Evolutionary conservation across 2,113 vertebrate genomes (phyloP).

Genomic region (Trematocara nigrifrons): DNA sequence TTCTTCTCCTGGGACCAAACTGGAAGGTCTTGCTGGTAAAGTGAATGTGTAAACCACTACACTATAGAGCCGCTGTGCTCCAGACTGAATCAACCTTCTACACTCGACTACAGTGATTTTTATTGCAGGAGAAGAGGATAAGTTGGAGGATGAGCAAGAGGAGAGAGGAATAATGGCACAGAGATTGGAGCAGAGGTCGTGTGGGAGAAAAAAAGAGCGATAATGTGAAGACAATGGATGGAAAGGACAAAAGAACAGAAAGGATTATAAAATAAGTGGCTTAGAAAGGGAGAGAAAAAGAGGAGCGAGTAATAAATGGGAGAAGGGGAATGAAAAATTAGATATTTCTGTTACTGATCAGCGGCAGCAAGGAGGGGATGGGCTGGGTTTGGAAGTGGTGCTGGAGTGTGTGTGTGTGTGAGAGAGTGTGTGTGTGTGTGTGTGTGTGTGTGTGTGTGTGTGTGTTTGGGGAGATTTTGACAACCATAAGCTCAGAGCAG

Average conservation of each 20-base stretch:
- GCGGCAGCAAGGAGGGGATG: background rate
- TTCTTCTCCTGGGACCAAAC: background rate
- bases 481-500: constrained; percentile 13
- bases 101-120: background rate
- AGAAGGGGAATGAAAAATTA: constrained; percentile 7
- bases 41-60: background rate
- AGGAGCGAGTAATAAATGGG: background rate
- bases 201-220: background rate
- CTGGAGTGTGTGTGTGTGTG: background rate
- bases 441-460: background rate
- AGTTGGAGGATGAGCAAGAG: background rate
- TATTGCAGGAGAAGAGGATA: background rate
- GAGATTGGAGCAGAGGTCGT: background rate
- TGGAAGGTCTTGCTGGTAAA: background rate
- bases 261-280: background rate
- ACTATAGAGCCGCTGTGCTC: background rate
- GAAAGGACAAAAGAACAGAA: background rate
- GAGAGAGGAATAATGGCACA: background rate
- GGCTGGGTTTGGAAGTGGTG: background rate
- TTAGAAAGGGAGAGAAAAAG: background rate
- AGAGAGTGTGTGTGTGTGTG: background rate
- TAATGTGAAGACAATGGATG: constrained; percentile 4
- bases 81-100: background rate
- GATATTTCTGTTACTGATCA: constrained; percentile 37
- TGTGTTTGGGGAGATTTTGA: background rate